Base-by-base conservation (phyloP, 2,113 vertebrate species). In the Hydrolagus affinis region DNA sequence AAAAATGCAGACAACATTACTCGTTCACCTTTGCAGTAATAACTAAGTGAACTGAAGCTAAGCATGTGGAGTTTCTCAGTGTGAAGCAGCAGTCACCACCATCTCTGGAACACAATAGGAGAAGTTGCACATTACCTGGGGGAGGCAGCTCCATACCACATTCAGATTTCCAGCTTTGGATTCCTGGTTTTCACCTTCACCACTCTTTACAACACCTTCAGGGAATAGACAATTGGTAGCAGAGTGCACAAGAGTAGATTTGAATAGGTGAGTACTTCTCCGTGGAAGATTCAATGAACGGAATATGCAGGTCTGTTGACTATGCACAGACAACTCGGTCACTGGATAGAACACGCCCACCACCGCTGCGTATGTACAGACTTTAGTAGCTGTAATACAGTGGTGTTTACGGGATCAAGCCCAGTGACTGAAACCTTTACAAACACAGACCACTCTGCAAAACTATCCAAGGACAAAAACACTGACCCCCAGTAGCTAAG, bases 181-280 rank as follows among this genome's bases (percentile, higher is more conserved):
- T 72, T 97, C 96, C 85, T 93, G 94, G 77, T 99, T 98, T 85
- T 98, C 97, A 87, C 96, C 96, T 86, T 99, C 97, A 83, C 94
- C 90, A 85, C 96, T 97, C 92, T 97, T 98, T 11, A 97, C 96
- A 66, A 94, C 95, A 90, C 95, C 98, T 99, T 90, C 74, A 80
- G 86, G 73, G 32, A 80, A 14, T 60, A 66, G 25, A 83, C 64
- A n/a, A 19, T 66, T 21, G 10, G 14, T 66, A 6, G 62, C 60
- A 66, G 78, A 66, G 62, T 32, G 15, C 44, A 44, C 44, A 6
- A 44, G 66, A 80, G 25, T 11, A 1, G 2, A 19, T 4, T 23
- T 25, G 64, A 80, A 3, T 21, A 64, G 23, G 7, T 19, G 28
- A 15, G 66, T 12, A 74, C 30, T 4, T 15, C 19, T 28, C 19